A percentile compares a stretch with the other conserved stretches of the same genome.
Conservation (phyloP, 2,888 invertebrate genomes). For the Acanthosepion lycidas region DNA sequence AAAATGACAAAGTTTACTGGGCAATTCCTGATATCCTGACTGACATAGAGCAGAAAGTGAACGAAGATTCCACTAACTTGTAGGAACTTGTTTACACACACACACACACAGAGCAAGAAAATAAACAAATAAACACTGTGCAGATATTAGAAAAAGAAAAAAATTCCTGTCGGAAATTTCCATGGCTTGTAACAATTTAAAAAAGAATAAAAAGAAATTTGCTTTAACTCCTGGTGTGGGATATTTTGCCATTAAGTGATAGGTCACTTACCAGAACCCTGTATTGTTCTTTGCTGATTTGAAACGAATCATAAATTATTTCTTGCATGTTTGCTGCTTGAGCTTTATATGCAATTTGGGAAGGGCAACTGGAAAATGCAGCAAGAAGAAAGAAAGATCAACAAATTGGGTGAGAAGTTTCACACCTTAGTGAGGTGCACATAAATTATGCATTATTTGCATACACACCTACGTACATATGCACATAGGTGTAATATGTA, state of each 20-base stretch:
- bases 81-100: neutral
- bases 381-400: neutral
- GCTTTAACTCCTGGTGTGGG: neutral
- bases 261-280: neutral
- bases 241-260: neutral
- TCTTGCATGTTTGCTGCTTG: neutral
- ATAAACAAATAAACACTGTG: neutral
- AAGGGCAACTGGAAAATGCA: neutral
- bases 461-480: neutral
- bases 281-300: neutral
- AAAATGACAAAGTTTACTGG: neutral
- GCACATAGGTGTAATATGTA: too few species aligned
- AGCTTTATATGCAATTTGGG: neutral
- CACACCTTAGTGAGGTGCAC: neutral
- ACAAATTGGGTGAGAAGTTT: neutral
- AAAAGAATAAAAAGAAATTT: neutral
- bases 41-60: neutral
- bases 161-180: neutral
- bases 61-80: neutral
- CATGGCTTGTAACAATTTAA: neutral
- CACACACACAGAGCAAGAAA: neutral
- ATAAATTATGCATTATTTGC: neutral
- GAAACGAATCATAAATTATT: neutral
- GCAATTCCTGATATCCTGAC: neutral
- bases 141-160: neutral